These are phyloP conservation scores for Agelaius phoeniceus DNA, from an alignment of 2,113 vertebrate genomes.

Conservation along the genomic window DNA sequence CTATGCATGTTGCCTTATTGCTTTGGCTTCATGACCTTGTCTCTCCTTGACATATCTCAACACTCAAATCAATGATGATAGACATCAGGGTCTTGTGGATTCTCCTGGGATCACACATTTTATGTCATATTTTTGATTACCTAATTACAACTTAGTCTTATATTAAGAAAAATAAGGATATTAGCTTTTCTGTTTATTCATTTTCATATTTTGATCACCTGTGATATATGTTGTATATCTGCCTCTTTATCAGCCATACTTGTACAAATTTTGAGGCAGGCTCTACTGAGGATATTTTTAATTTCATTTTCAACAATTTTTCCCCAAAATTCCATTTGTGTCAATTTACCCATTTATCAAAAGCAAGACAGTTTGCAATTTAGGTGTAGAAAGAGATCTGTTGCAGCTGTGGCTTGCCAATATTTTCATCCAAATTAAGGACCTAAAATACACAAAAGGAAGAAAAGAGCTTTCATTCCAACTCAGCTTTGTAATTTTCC, in stretches of 20 bases:
- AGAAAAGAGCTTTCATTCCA: neutral
- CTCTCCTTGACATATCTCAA: neutral
- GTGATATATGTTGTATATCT: neutral
- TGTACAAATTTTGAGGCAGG: neutral
- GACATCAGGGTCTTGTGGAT: neutral
- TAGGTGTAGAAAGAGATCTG: neutral
- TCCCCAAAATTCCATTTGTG: neutral
- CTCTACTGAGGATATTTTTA: neutral
- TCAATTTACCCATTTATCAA: neutral
- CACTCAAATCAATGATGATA: neutral
- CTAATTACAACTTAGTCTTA: neutral
- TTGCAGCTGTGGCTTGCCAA: neutral
- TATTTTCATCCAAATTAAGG: neutral
- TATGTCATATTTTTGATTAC: neutral
- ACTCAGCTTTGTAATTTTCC: neutral
- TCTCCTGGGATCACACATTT: neutral
- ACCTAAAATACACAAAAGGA: neutral
- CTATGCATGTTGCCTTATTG: neutral
- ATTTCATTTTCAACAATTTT: neutral
- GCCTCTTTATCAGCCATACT: neutral
- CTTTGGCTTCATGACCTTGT: neutral
- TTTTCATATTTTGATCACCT: neutral
- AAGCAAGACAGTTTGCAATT: fast-evolving
- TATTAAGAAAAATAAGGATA: neutral
- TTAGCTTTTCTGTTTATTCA: neutral